Percentiles rank a stretch among this genome's conserved stretches.
Conservation (phyloP, 2,113 vertebrate species). For the Gopherus flavomarginatus region DNA sequence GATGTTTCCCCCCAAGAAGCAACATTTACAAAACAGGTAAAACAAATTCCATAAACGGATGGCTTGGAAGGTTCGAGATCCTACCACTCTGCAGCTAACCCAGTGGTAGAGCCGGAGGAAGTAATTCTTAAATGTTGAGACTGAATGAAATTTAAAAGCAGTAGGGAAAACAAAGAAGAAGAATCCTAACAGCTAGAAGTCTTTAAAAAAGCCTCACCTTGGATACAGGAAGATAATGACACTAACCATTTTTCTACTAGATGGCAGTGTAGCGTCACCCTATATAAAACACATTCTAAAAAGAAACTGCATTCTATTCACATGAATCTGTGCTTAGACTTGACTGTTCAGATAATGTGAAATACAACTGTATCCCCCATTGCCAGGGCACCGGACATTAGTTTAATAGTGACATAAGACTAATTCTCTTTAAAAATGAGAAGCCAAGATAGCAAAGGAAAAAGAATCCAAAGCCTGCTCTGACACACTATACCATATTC, state of each 20-base stretch:
- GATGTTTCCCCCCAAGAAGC: constrained; percentile 25
- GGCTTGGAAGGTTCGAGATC: not conserved
- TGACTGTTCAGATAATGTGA: constrained; percentile 40
- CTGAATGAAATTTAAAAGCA: constrained; percentile 24
- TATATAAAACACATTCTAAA: constrained; percentile 55
- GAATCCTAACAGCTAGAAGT: constrained; percentile 45
- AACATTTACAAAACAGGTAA: constrained; percentile 13
- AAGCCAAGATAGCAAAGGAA: not conserved
- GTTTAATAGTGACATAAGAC: not conserved
- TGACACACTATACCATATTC: fast-evolving
- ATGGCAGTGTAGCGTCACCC: constrained; percentile 75
- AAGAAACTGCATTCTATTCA: constrained; percentile 56
- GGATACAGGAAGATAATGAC: constrained; percentile 35
- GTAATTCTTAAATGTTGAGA: not conserved
- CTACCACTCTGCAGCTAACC: not conserved
- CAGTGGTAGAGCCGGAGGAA: not conserved
- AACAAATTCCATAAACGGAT: not conserved
- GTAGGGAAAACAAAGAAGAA: constrained; percentile 37
- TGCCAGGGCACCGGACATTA: not conserved
- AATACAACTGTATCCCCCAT: not conserved
- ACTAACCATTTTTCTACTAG: constrained; percentile 73
- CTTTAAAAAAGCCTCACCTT: constrained; percentile 53
- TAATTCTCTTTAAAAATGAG: not conserved
- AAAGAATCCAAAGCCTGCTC: not conserved
- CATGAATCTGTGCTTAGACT: constrained; percentile 52